Base-by-base conservation (phyloP, 2,888 invertebrate genomes). In the Hedychridium roseum region DNA sequence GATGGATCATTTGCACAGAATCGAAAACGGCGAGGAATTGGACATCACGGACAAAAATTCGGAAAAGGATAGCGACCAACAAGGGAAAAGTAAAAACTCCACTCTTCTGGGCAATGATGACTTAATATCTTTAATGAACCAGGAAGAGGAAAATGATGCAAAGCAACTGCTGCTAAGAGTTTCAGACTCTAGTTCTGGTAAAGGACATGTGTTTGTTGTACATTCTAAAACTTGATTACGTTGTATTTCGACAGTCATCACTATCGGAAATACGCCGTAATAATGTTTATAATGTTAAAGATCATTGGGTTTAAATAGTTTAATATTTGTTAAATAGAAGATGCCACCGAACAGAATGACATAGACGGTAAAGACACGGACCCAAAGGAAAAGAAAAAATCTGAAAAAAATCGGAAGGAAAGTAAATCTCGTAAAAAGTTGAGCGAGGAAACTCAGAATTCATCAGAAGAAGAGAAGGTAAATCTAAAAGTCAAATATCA, bases 1-100 rank as follows among this genome's bases (percentile, higher is more conserved):
- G 6, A 26, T 70, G 50, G 65, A 74, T 58, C 66, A 75, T 36
- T 54, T 76, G 14, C 39, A 66, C 15, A 69, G 54, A 34, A 45
- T 64, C 2, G 46, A 66, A 6, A 64, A 71, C 17, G 54, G 47
- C 3, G 52, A 62, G 18, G 30, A 41, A 9, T 16, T 39, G 9
- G 39, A 48, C 6, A 3, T 3, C 1, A 46, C 48, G 1, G 55
- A 53, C 6, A 35, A 43, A 28, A 35, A 17, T 15, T 4, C 14
- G 20, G 34, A 36, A 21, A 49, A 53, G 3, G 40, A 51, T 15
- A 32, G 34, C 9, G 11, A n/a, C n/a, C n/a, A n/a, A n/a, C n/a
- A n/a, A n/a, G n/a, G n/a, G 11, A n/a, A 27, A 30, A 16, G 3
- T 11, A 17, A 6, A 31, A 2, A 7, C 21, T 23, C n/a, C n/a